Evolutionary conservation across 2,113 vertebrate species (phyloP), one percentile per base, ranked within the genome.

Genomic region (Scomber scombrus): DNA sequence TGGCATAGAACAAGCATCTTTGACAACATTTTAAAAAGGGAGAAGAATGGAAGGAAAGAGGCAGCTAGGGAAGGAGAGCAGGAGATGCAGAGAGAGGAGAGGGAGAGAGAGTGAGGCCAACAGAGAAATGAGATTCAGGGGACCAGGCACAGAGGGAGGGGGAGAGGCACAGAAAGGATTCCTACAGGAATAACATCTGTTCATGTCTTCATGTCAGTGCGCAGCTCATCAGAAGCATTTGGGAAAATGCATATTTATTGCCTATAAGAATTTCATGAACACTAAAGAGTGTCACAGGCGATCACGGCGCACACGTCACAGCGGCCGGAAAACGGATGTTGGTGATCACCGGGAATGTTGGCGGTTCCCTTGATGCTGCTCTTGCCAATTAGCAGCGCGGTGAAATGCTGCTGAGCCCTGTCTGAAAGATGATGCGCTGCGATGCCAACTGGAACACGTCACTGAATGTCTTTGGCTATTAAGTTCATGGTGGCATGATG

Each of bases 181-280:
- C 90, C 92, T 85, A n/a, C 72, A 87, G 90, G 92, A 94, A 92
- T 90, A 93, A 92, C 92, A 94, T 92, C 93, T 94, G 93, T 85
- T 93, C 85, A 9, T 50, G 79, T 91, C 92, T 86, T 54, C 78
- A 23, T 69, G 82, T 86, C 88, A 88, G 64, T 14, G 56, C 13
- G 19, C 46, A 2, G 64, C 76, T 90, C 60, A 31, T 92, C 90
- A 71, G 55, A 84, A 81, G 73, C 87, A 16, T 87, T 87, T 84
- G 84, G 84, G 87, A 14, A 86, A 85, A 94, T 94, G 85, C 92
- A 94, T 93, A 94, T 94, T 93, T 88, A 94, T 93, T n/a, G 54
- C 86, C 82, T 86, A 92, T 91, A 91, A 92, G 86, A 91, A 93
- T 93, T 93, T 91, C 88, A 93, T 93, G 92, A 93, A 90, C 90